Conservation (phyloP, 2,113 vertebrate genomes). For the Gyps fulvus region DNA sequence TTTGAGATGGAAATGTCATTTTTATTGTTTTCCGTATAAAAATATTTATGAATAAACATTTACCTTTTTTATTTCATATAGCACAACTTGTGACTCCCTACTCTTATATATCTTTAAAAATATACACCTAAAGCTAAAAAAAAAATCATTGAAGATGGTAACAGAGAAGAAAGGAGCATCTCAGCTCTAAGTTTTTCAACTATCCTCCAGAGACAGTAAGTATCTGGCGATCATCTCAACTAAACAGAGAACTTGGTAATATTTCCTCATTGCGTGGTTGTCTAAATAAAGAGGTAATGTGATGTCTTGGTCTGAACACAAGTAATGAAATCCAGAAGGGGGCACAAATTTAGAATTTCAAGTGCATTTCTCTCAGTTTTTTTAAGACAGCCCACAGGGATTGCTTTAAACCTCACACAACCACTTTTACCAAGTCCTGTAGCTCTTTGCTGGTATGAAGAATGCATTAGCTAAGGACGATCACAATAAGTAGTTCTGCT, state of each 20-base stretch:
- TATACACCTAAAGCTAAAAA: not conserved
- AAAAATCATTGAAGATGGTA: not conserved
- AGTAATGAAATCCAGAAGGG: not conserved
- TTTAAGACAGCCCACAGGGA: not conserved
- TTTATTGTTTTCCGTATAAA: not conserved
- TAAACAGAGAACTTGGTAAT: not conserved
- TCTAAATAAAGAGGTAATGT: not conserved
- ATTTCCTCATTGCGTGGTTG: not conserved
- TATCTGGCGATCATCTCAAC: not conserved
- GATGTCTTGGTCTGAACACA: not conserved
- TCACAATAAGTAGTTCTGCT: not conserved
- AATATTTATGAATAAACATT: not conserved
- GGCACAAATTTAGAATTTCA: not conserved
- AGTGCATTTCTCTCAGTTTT: not conserved
- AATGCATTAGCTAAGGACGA: slow-evolving; percentile 26
- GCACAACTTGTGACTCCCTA: not conserved
- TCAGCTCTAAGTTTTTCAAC: not conserved
- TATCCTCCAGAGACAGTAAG: not conserved
- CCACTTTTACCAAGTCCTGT: not conserved
- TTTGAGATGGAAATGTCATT: not conserved
- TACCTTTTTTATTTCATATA: not conserved
- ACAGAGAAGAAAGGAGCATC: not conserved
- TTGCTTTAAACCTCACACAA: not conserved
- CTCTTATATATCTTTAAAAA: not conserved
- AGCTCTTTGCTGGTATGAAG: not conserved